Percentiles rank a stretch among this genome's conserved stretches.
These are phyloP conservation scores for Alloscopus bannaensis DNA, from an alignment of 2,888 invertebrate genomes.

Conservation along the genomic window DNA sequence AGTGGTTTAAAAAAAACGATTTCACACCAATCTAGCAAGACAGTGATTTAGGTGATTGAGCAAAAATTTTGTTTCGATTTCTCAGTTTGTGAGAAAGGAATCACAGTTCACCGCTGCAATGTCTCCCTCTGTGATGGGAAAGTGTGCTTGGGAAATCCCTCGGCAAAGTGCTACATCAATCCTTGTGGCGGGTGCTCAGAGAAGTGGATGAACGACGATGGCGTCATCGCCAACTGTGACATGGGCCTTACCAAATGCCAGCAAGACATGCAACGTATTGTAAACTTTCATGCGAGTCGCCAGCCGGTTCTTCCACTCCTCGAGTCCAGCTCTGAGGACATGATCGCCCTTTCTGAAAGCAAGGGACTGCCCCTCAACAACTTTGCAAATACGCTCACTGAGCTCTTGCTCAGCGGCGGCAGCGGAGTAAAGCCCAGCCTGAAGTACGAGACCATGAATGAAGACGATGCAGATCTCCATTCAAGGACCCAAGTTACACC, in stretches of 20 bases:
- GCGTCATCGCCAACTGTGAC: conserved; percentile 74
- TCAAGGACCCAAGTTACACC: conserved; percentile 66
- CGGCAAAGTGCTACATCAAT: conserved; percentile 74
- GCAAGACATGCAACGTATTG: conserved; percentile 73
- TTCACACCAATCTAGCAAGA: too few relatives aligned
- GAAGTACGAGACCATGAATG: conserved; percentile 43
- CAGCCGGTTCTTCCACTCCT: background rate
- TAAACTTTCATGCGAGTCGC: conserved; percentile 33
- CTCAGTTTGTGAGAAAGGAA: conserved; percentile 74
- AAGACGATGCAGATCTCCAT: background rate
- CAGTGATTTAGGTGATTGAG: too few relatives aligned
- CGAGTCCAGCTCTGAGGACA: conserved; percentile 22
- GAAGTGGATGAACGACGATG: conserved; percentile 74
- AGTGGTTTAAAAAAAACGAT: background rate
- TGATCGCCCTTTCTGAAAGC: conserved; percentile 34
- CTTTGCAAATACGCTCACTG: conserved; percentile 59
- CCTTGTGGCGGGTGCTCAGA: conserved; percentile 75
- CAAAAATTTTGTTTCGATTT: conserved; percentile 50
- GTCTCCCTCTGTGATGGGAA: conserved; percentile 74
- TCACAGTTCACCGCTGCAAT: conserved; percentile 74
- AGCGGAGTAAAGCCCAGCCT: conserved; percentile 37
- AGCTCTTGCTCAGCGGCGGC: conserved; percentile 52
- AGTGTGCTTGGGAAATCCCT: conserved; percentile 74
- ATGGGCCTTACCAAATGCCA: conserved; percentile 73
- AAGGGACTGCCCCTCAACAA: conserved; percentile 39